phyloP scores from a whole-genome alignment of 2,888 invertebrate genomes.

The Catocala nupta region DNA sequence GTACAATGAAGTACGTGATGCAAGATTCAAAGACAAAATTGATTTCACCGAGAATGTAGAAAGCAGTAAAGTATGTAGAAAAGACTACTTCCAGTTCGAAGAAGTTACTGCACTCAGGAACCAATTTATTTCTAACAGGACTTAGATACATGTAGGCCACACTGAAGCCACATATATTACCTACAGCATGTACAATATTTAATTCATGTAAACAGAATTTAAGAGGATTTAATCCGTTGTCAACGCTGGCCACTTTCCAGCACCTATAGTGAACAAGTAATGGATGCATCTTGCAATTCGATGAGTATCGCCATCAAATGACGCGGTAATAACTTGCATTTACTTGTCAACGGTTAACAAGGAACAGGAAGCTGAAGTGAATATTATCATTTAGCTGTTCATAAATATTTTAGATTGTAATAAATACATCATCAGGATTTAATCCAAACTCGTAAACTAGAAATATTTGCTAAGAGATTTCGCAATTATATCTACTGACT shows the following conservation, averaged over 20 bases:
- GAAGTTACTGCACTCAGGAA: background rate
- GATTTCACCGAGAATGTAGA: background rate
- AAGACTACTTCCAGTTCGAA: background rate
- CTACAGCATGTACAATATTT: conserved; percentile 7
- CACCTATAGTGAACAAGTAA: conserved; percentile 40
- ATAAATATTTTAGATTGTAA: conserved; percentile 29
- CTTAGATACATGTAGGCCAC: conserved; percentile 22
- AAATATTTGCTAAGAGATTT: conserved; percentile 19
- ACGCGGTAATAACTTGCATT: conserved; percentile 16
- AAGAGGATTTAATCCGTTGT: conserved; percentile 44
- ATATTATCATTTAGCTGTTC: conserved; percentile 19
- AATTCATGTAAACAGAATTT: conserved; percentile 37
- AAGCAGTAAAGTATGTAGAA: background rate
- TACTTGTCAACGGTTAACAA: conserved; percentile 21
- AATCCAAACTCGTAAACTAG: conserved; percentile 20
- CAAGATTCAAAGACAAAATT: background rate
- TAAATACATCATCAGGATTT: conserved; percentile 4
- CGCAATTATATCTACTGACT: too few relatives aligned
- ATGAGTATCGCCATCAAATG: conserved; percentile 20
- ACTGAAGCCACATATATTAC: background rate
- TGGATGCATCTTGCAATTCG: conserved; percentile 29
- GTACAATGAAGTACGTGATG: too few relatives aligned
- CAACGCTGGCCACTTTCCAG: conserved; percentile 55
- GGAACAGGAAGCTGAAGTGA: conserved; percentile 18
- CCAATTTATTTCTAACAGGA: conserved; percentile 4